Conservation (phyloP, 2,797 vertebrate genomes). For the Anguilla anguilla region DNA sequence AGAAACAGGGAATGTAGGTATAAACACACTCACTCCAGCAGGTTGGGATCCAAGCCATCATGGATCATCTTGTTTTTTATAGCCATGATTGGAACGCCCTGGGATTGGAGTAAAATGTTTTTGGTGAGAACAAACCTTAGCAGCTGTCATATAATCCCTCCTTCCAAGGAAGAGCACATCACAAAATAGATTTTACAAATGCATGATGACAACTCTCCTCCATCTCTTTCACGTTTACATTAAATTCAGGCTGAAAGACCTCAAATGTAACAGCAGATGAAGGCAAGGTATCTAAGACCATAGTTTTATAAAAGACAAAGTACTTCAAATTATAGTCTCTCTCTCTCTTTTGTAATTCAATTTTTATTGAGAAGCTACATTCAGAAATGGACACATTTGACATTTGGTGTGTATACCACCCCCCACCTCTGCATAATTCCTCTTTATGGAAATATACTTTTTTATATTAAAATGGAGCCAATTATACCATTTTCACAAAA, state of each 20-base stretch:
- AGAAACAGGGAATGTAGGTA: neutral
- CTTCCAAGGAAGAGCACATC: neutral
- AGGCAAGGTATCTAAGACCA: neutral
- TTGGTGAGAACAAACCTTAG: neutral
- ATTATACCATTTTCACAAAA: neutral
- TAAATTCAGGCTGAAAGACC: neutral
- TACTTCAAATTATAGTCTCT: neutral
- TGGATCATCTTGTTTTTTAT: constrained; percentile 96
- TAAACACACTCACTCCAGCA: constrained; percentile 87
- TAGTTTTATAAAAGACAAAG: neutral
- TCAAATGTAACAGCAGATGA: neutral
- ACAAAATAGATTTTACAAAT: neutral
- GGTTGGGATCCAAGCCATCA: constrained; percentile 89
- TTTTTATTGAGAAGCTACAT: neutral
- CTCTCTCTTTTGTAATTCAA: neutral
- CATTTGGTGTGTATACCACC: too few relatives aligned
- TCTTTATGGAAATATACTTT: too few relatives aligned
- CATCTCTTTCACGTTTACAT: neutral
- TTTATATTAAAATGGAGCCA: neutral
- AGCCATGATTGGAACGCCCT: constrained; percentile 98
- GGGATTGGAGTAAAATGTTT: constrained; percentile 25
- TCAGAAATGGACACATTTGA: neutral
- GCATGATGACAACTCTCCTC: neutral
- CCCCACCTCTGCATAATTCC: too few relatives aligned
- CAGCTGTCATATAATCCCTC: neutral